These are phyloP conservation scores for Ceratitis capitata DNA, from an alignment of 1,140 invertebrate species.

Conservation along the genomic window DNA sequence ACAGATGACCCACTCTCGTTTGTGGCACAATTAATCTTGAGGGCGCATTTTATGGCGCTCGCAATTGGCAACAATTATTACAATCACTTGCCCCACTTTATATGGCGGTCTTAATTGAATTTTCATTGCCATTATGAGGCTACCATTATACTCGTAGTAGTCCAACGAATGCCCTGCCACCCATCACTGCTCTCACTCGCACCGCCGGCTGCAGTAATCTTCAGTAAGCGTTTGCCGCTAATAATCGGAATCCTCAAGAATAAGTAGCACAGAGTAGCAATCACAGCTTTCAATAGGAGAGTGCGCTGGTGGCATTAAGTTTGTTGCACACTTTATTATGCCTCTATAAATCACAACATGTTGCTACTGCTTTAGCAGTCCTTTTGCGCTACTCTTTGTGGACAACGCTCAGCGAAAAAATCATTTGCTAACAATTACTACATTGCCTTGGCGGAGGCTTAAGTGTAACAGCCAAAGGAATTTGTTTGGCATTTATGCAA, in stretches of 20 bases:
- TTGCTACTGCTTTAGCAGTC: background rate
- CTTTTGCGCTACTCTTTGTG: background rate
- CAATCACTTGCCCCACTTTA: background rate
- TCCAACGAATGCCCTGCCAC: too few relatives aligned
- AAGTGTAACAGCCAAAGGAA: background rate
- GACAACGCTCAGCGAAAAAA: background rate
- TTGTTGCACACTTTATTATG: background rate
- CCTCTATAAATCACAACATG: slow-evolving; percentile 26
- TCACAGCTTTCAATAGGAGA: background rate
- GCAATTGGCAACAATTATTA: background rate
- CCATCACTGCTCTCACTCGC: background rate
- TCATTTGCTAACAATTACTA: background rate
- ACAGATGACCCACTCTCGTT: background rate
- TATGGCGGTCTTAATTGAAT: slow-evolving; percentile 27
- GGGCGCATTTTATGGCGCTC: background rate
- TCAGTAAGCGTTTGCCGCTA: background rate
- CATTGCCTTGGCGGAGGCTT: background rate
- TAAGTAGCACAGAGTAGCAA: background rate
- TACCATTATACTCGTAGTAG: background rate
- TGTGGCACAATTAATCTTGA: slow-evolving; percentile 35
- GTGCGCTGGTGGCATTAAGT: background rate
- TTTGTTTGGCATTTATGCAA: slow-evolving; percentile 25
- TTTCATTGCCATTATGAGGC: slow-evolving; percentile 34
- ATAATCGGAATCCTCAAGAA: background rate
- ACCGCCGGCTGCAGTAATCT: background rate